These are phyloP conservation scores for Artemia sinica DNA, from an alignment of 2,888 invertebrate genomes.

Conservation along the genomic window DNA sequence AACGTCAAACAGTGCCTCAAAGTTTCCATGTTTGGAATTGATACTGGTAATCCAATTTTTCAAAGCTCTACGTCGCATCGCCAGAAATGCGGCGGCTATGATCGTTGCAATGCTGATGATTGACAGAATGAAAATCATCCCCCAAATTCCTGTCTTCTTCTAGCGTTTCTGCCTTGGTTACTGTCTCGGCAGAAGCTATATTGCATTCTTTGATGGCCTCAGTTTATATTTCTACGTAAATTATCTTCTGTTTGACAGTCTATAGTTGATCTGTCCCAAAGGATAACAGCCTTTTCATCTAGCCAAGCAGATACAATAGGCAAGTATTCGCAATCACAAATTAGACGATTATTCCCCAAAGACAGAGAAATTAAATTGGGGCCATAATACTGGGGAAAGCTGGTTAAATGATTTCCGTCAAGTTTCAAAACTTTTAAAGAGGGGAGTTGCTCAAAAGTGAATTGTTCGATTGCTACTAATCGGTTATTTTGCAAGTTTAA, in stretches of 20 bases:
- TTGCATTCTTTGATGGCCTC: neutral
- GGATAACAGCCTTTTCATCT: conserved; percentile 13
- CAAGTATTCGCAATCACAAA: conserved; percentile 59
- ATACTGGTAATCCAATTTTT: too few relatives aligned
- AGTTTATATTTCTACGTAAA: neutral
- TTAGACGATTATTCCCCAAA: conserved; percentile 48
- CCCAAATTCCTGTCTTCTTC: too few relatives aligned
- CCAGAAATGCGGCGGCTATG: too few relatives aligned
- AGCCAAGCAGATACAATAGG: conserved; percentile 24
- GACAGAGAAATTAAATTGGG: conserved; percentile 37
- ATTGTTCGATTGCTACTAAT: conserved; percentile 48
- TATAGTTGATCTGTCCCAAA: conserved; percentile 16
- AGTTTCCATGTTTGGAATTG: too few relatives aligned
- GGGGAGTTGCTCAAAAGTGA: conserved; percentile 48
- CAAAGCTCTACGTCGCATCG: too few relatives aligned
- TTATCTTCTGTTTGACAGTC: neutral
- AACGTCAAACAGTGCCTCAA: neutral
- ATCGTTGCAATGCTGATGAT: too few relatives aligned
- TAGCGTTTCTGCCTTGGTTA: neutral
- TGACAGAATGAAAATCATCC: too few relatives aligned
- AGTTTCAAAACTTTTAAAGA: conserved; percentile 47
- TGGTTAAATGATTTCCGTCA: conserved; percentile 51
- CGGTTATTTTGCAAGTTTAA: conserved; percentile 56
- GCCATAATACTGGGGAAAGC: conserved; percentile 38
- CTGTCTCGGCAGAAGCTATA: neutral